Evolutionary conservation across 37 sponge, comb jelly and placozoan species (phyloP).

Genomic region (Crambe crambe): DNA sequence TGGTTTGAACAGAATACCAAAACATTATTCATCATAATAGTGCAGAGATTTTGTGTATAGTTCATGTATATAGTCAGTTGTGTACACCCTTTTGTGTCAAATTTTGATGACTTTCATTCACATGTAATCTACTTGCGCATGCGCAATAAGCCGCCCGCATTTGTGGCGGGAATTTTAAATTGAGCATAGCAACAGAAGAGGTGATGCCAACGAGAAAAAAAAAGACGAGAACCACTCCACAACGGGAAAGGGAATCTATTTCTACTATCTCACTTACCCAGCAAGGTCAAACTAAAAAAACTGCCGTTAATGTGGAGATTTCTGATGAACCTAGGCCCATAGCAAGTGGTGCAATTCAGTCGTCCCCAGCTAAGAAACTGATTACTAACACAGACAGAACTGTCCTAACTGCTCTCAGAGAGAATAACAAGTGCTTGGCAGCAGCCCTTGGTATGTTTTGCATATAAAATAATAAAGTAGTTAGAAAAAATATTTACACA

Average conservation of each 20-base stretch:
- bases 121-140: neutral
- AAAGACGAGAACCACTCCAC: neutral
- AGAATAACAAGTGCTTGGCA: conserved; percentile 25
- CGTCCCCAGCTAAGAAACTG: neutral
- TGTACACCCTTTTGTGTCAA: neutral
- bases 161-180: conserved; percentile 7
- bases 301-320: neutral
- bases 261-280: neutral
- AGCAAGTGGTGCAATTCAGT: too few species aligned
- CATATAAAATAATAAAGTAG: neutral
- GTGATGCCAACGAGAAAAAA: neutral
- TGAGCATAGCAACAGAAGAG: neutral
- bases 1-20: neutral
- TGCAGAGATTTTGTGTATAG: neutral
- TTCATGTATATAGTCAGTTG: neutral
- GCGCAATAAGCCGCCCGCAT: neutral
- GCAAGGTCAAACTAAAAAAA: neutral
- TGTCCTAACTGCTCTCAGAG: conserved; percentile 3
- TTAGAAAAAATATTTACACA: neutral
- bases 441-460: conserved; percentile 23
- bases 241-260: neutral
- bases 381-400: neutral
- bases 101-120: neutral
- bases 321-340: neutral
- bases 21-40: neutral